Base-by-base conservation (phyloP, 2,113 vertebrate species). In the Aegotheles bennettii region DNA sequence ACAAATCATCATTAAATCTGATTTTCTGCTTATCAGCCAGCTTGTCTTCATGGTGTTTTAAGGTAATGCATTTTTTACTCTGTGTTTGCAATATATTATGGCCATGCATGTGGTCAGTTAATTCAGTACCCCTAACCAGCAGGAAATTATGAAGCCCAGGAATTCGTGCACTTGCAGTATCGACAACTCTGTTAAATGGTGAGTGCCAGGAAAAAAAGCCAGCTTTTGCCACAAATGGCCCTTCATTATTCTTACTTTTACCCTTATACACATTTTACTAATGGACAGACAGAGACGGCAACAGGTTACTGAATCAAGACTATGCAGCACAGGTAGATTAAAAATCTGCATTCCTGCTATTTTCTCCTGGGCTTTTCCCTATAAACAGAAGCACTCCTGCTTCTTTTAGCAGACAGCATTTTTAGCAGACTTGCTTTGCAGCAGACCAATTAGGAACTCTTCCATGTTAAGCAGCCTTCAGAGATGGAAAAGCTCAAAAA, bases 21-120 rank as follows among this genome's bases (percentile, higher is more conserved):
- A 81, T 87, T 95, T 92, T 75, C 93, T 71, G 48, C 53, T 90
- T 84, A 81, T 60, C 73, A 91, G 76, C 54, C 80, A 81, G 47
- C 11, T 87, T 74, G 51, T 56, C 35, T 89, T 78, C 60, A 7
- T 7, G 47, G 61, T 28, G 11, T 25, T 93, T 77, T 38, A 63
- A 92, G 64, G 90, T 45, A 77, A 77, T 3, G 4, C 17, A 15
- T 67, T 59, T 67, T 59, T 81, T 60, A 61, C 31, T 69, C 84
- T 16, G 35, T 57, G 73, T 86, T 88, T 81, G 80, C 83, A 38
- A 47, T 8, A 88, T 71, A 77, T 88, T 70, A 84, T 64, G 57
- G 76, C 64, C 25, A 75, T 1, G 11, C 51, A 13, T 8, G 31
- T 31, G 76, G 64, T 38, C 63, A 76, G 36, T 42, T 54, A 48